Evolutionary conservation across 2,888 invertebrate species (phyloP), one percentile per base, ranked within the genome.

Genomic region (Noctua janthina): DNA sequence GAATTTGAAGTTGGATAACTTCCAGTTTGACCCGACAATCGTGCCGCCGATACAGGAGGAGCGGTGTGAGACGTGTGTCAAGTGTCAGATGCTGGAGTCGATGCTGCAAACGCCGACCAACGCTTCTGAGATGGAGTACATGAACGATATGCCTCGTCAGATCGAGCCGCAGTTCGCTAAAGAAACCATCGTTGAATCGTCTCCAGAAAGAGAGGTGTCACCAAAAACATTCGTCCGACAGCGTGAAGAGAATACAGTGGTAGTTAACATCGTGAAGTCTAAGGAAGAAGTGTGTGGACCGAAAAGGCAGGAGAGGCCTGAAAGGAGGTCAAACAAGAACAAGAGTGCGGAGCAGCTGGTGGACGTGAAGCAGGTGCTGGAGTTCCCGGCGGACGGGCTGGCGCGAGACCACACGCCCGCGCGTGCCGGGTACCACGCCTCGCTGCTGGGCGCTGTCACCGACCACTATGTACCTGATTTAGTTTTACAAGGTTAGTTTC

Each of bases 51-150:
- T 96, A 82, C 95, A 95, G 75, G 96, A 96, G 82, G 96, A 97
- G 88, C 95, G 96, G 29, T 97, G 97, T 82, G 97, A 97, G 87
- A 95, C 97, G 11, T 97, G 97, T 78, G 95, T 95, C 90, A 96
- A 96, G 88, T 97, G 97, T 87, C 96, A 97, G 87, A 93, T 97
- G 89, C 96, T 97, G 93, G 97, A 97, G 68, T 97, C 97, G 51
- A 96, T 97, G 85, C 94, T 98, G 67, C 98, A 98, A 92, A 98
- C 98, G 0, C 98, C 98, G 0, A 98, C 98, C 0, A 98, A 98
- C 93, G 98, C 98, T 56, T 98, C 98, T 0, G 98, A 98, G 91
- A 97, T 98, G 94, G 97, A 97, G 86, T 96, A 95, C 78, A 95
- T 95, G 95, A 96, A 96, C 85, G 97, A 96, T 77, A 94, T 96